Conservation (phyloP, 1,140 invertebrate species). For the Apis laboriosa region DNA sequence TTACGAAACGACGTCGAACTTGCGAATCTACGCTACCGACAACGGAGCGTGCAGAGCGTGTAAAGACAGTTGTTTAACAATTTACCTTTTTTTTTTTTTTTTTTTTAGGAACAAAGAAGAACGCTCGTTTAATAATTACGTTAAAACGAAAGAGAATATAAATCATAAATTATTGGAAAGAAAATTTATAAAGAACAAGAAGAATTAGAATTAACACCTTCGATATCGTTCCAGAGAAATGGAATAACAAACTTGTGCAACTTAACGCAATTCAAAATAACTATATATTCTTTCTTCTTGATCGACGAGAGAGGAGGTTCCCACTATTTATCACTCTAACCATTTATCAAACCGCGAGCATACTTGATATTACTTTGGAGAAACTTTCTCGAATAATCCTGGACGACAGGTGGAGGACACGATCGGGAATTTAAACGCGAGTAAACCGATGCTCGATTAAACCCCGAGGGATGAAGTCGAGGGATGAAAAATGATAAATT, state of each 20-base stretch:
- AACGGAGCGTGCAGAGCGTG: neutral
- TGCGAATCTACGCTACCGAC: conserved; percentile 35
- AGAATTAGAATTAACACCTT: neutral
- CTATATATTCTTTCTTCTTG: too few species aligned
- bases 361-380: neutral
- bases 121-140: neutral
- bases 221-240: too few species aligned
- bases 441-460: neutral
- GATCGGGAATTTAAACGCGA: neutral
- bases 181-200: neutral
- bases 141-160: neutral
- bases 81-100: neutral
- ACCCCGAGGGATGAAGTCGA: neutral
- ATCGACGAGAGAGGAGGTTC: too few species aligned
- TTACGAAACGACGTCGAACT: neutral
- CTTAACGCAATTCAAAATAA: too few species aligned
- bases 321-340: too few species aligned
- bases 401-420: neutral
- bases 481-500: conserved; percentile 1
- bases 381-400: neutral
- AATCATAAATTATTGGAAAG: neutral
- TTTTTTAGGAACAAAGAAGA: neutral
- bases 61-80: neutral
- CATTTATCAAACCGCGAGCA: neutral
- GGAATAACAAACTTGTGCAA: too few species aligned